Evolutionary conservation across 2,888 invertebrate genomes (phyloP).

Genomic region (Elegia similella): DNA sequence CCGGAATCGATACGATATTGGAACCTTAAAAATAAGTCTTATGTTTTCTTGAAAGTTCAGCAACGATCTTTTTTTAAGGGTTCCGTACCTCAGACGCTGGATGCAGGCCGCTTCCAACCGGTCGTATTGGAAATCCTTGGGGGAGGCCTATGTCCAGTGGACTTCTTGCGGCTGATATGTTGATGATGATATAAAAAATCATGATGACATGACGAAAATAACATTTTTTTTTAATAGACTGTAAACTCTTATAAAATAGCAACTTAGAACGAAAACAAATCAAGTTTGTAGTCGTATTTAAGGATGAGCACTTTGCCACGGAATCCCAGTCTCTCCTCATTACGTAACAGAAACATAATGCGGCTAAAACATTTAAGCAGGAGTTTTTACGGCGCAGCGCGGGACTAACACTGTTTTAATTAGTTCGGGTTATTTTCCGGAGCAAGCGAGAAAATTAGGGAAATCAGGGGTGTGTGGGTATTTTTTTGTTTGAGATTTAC

Average conservation of each 20-base stretch:
- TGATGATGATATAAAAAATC: too few relatives aligned
- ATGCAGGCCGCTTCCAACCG: too few relatives aligned
- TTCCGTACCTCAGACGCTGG: too few relatives aligned
- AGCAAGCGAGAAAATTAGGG: slow-evolving; percentile 37
- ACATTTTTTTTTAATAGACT: background rate
- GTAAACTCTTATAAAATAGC: background rate
- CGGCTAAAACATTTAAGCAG: slow-evolving; percentile 20
- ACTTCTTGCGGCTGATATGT: too few relatives aligned
- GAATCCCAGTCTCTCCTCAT: slow-evolving; percentile 9
- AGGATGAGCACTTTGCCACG: slow-evolving; percentile 7
- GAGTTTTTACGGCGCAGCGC: slow-evolving; percentile 55
- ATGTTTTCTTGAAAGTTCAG: too few relatives aligned
- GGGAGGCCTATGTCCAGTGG: too few relatives aligned
- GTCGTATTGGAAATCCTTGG: too few relatives aligned
- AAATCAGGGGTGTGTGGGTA: background rate
- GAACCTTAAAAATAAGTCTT: too few relatives aligned
- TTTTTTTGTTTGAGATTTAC: slow-evolving; percentile 19
- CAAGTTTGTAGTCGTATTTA: background rate
- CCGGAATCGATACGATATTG: too few relatives aligned
- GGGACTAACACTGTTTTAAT: slow-evolving; percentile 56
- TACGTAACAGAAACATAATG: slow-evolving; percentile 12
- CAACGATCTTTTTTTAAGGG: too few relatives aligned
- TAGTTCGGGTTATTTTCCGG: slow-evolving; percentile 47
- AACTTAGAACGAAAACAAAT: background rate
- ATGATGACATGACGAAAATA: too few relatives aligned